Conservation (phyloP, 2,113 vertebrate genomes). For the Apteryx owenii region DNA sequence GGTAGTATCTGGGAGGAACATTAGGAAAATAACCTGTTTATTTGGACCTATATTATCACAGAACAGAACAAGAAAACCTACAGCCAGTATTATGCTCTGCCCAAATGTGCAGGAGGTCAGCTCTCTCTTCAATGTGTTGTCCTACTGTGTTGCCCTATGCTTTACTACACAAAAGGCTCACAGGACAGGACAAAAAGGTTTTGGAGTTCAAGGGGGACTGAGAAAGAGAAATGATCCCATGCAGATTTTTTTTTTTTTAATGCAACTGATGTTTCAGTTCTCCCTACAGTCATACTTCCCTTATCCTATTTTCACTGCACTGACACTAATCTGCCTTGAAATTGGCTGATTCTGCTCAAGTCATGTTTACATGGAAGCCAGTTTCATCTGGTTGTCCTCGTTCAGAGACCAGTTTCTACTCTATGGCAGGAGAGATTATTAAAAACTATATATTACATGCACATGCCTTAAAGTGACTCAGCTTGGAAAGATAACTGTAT, state of each 20-base stretch:
- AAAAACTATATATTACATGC: constrained; percentile 72
- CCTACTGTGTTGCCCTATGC: background rate
- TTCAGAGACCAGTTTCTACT: constrained; percentile 70
- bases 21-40: background rate
- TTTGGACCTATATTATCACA: background rate
- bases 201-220: background rate
- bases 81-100: background rate
- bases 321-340: constrained; percentile 80
- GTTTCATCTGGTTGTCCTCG: constrained; percentile 70
- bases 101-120: background rate
- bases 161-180: background rate
- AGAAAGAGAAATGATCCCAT: background rate
- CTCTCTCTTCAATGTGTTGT: background rate
- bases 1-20: background rate
- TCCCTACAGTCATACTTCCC: constrained; percentile 39
- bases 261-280: constrained; percentile 36
- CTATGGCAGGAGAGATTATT: constrained; percentile 74
- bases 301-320: constrained; percentile 63
- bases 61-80: background rate
- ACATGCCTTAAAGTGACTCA: constrained; percentile 68
- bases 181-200: background rate
- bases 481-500: constrained; percentile 72
- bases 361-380: constrained; percentile 69
- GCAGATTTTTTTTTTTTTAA: constrained; percentile 56
- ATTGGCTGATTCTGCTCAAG: constrained; percentile 76